phyloP scores from a whole-genome alignment of 2,113 vertebrate species.

The Porphyrio hochstetteri region DNA sequence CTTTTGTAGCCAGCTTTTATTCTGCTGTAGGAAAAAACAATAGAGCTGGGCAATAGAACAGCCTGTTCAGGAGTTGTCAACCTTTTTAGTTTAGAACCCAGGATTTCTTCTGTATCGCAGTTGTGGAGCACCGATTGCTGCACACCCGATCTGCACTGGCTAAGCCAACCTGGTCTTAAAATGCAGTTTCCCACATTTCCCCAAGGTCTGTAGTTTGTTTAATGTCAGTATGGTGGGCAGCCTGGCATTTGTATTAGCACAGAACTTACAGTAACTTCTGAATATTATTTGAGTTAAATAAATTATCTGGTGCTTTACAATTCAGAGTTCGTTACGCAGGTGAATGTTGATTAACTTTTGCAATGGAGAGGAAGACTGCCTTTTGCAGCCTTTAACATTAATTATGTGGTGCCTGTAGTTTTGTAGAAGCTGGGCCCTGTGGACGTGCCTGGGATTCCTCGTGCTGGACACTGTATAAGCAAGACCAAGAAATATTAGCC shows the following conservation, averaged over 20 bases:
- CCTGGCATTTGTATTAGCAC: neutral
- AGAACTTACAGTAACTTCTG: neutral
- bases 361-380: neutral
- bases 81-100: neutral
- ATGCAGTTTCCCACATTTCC: neutral
- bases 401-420: neutral
- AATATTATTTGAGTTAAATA: neutral
- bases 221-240: neutral
- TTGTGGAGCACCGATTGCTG: neutral
- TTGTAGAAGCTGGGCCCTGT: neutral
- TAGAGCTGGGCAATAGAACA: neutral
- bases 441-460: neutral
- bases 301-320: neutral
- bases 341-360: neutral
- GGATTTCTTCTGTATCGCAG: neutral
- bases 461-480: neutral
- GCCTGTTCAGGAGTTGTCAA: neutral
- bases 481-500: neutral
- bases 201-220: neutral
- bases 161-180: neutral
- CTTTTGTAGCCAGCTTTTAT: neutral
- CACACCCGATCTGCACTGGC: rapidly evolving
- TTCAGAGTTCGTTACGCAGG: neutral
- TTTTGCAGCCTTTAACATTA: neutral
- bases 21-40: neutral